Percentiles rank a stretch among this genome's conserved stretches.
These are phyloP conservation scores for Oithona nana DNA, from an alignment of 2,888 invertebrate genomes.

Conservation along the genomic window DNA sequence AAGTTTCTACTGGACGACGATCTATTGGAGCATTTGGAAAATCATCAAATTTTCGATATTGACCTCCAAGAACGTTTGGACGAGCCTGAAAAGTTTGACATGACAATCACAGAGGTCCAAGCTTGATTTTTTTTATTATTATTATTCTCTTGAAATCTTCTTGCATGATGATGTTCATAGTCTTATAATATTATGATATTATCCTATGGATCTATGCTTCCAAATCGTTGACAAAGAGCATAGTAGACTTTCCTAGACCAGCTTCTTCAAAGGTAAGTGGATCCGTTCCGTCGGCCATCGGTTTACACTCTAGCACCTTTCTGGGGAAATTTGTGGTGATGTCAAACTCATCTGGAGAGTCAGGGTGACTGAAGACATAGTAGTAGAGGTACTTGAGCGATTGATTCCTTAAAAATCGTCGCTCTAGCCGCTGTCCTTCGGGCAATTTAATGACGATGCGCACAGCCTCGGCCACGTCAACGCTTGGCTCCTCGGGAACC, in stretches of 20 bases:
- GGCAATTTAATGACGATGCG: slow-evolving; percentile 79
- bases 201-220: too few species aligned
- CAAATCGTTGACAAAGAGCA: slow-evolving; percentile 79
- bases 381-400: slow-evolving; percentile 65
- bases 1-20: slow-evolving; percentile 1
- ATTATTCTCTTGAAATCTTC: neutral
- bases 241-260: slow-evolving; percentile 71
- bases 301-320: slow-evolving; percentile 48
- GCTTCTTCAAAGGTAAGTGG: slow-evolving; percentile 47
- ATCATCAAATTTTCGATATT: neutral
- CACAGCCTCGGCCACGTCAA: slow-evolving; percentile 47
- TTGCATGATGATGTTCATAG: too few species aligned
- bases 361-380: slow-evolving; percentile 85
- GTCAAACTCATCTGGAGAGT: slow-evolving; percentile 56
- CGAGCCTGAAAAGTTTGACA: neutral
- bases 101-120: neutral
- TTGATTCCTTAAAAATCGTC: slow-evolving; percentile 37
- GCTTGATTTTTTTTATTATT: too few species aligned
- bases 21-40: neutral
- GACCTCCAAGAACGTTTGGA: neutral
- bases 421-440: slow-evolving; percentile 63
- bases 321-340: slow-evolving; percentile 90
- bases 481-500: slow-evolving; percentile 30
- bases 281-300: slow-evolving; percentile 29
- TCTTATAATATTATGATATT: too few species aligned